These are phyloP conservation scores for Laothoe populi DNA, from an alignment of 2,888 invertebrate genomes.

Conservation along the genomic window DNA sequence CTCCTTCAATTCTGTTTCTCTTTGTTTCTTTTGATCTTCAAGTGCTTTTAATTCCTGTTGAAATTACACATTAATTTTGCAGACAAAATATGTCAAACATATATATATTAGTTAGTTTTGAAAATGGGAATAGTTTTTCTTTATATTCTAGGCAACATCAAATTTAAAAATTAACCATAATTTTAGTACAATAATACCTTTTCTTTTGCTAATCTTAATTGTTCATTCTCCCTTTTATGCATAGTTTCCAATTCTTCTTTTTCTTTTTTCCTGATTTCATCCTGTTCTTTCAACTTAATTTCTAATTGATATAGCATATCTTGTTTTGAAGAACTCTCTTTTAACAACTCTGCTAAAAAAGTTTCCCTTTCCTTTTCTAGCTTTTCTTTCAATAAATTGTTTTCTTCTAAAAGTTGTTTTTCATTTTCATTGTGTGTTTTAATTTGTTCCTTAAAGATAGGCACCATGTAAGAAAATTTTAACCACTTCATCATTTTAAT, in stretches of 20 bases:
- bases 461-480: neutral
- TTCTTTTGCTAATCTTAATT: conserved; percentile 72
- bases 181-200: conserved; percentile 52
- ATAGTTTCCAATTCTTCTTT: conserved; percentile 66
- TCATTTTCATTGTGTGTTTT: conserved; percentile 69
- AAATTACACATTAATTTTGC: neutral
- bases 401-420: conserved; percentile 73
- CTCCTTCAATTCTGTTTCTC: conserved; percentile 67
- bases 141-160: neutral
- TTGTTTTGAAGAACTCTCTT: conserved; percentile 82
- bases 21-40: conserved; percentile 62
- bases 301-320: conserved; percentile 78
- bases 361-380: conserved; percentile 78
- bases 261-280: conserved; percentile 72
- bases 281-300: conserved; percentile 75
- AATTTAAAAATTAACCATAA: neutral
- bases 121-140: neutral
- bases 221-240: conserved; percentile 70
- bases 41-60: conserved; percentile 67
- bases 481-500: too few species aligned
- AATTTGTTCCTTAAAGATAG: conserved; percentile 64
- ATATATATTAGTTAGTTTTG: too few species aligned
- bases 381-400: conserved; percentile 73
- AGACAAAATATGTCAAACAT: too few species aligned
- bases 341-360: conserved; percentile 74